Base-by-base conservation (phyloP, 2,888 invertebrate species). In the Bombyx huttoni region DNA sequence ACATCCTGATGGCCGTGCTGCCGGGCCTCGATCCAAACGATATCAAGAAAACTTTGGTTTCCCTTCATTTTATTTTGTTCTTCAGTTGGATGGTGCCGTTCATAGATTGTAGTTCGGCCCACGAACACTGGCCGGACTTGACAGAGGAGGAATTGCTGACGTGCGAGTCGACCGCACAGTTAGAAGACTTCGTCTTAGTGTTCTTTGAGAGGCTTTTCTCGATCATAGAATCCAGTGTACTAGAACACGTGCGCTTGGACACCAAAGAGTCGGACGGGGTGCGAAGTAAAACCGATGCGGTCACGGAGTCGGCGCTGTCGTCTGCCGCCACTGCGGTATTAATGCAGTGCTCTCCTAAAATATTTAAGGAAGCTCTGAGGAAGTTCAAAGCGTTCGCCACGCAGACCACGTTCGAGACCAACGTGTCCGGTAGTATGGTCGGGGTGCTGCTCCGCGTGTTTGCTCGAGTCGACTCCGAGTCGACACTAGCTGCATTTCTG, bases 11-110 rank as follows among this genome's bases (percentile, higher is more conserved):
- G 71, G 92, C 93, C 0, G 90, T 94, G 0, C 81, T 98, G 13
- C 97, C 98, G 0, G 97, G 96, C 12, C 93, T 98, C 48, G 98
- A 98, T 75, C 93, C 96, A 0, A 98, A 98, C 69, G 97, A 98
- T 75, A 90, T 93, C 47, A 90, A 91, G 58, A 94, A 94, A 75
- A 93, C 93, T 33, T 83, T 93, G 51, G 90, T 93, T 33, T 94
- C 96, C 0, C 91, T 96, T 55, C 94, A 94, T 65, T 92, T 96
- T 66, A 92, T 97, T 52, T 90, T 94, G 6, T 91, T 93, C 49
- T 92, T 95, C 68, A 90, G 92, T 12, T 92, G 92, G 59, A 90
- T 96, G 86, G 91, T 97, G 34, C 96, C 97, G 0, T 81, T 96
- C 33, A 92, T 96, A 7, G 96, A 98, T 74, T 96, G 95, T 58